These are phyloP conservation scores for Pterobdella sp. DNA, from an alignment of 2,888 invertebrate genomes.

Conservation along the genomic window DNA sequence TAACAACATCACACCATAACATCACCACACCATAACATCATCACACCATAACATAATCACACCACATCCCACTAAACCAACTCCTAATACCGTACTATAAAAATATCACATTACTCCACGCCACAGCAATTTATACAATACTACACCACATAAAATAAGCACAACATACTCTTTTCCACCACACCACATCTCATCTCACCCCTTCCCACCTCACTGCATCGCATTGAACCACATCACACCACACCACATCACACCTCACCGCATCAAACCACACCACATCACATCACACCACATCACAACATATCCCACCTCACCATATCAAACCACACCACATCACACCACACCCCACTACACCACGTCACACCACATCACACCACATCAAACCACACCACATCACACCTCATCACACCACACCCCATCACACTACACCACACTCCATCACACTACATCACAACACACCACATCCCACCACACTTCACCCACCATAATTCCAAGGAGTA, in stretches of 20 bases:
- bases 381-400: constrained; percentile 3
- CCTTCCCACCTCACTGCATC: background rate
- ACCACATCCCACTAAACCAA: too few relatives aligned
- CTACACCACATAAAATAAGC: background rate
- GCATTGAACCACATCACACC: background rate
- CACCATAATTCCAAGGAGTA: constrained; percentile 67
- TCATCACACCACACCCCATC: background rate
- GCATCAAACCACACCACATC: background rate
- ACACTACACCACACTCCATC: background rate
- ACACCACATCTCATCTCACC: too few relatives aligned
- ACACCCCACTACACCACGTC: background rate
- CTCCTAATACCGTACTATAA: too few relatives aligned
- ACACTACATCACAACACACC: background rate
- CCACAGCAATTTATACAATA: too few relatives aligned
- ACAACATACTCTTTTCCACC: background rate
- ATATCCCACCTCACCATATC: background rate
- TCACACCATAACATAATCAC: too few relatives aligned
- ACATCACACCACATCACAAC: background rate
- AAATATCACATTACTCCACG: too few relatives aligned
- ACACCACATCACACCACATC: constrained; percentile 4
- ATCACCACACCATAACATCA: too few relatives aligned
- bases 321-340: constrained; percentile 3
- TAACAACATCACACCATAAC: too few relatives aligned
- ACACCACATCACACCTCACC: background rate
- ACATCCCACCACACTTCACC: constrained; percentile 9